Base-by-base conservation (phyloP, 2,797 vertebrate genomes). In the Enteromius unitaeniatus region DNA sequence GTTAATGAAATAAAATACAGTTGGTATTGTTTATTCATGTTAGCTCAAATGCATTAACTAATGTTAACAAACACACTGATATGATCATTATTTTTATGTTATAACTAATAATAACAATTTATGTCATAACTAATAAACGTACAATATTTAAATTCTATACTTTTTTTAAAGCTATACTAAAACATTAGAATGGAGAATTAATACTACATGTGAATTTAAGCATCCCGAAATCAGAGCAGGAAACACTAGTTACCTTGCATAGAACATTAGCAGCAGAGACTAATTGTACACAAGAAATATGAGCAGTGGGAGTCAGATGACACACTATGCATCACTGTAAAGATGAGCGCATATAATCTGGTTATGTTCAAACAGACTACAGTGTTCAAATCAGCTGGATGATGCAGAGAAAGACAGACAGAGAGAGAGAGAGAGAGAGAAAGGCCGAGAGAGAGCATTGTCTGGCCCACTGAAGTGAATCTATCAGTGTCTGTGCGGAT, bases 401-500 rank as follows among this genome's bases (percentile, higher is more conserved):
- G 60, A 53, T 42, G 31, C 34, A 65, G 23, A 72, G 40, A 49
- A n/a, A 40, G 31, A 65, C 15, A 4, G 55, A 53, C 45, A 51
- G 40, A 60, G n/a, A 51, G 68, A 62, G 40, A 85, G 17, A 79
- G n/a, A n/a, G n/a, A n/a, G n/a, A n/a, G n/a, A n/a, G n/a, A n/a
- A n/a, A n/a, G n/a, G n/a, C n/a, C n/a, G n/a, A n/a, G n/a, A n/a
- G n/a, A n/a, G 72, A 68, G 62, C 80, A 84, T 83, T 86, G 89
- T 89, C 87, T 92, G 91, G 85, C 78, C 88, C 89, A 90, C 92
- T 92, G 92, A 91, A 91, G 92, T 93, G 91, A 94, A 93, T 93
- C 93, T 92, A 93, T 93, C 93, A 94, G 91, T 78, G 82, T 87
- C 88, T 90, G 91, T 90, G 69, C 89, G 91, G 93, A 95, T 94